A percentile compares a stretch with the other conserved stretches of the same genome.
These are phyloP conservation scores for Agrypnia vestita DNA, from an alignment of 1,140 invertebrate species.

Conservation along the genomic window DNA sequence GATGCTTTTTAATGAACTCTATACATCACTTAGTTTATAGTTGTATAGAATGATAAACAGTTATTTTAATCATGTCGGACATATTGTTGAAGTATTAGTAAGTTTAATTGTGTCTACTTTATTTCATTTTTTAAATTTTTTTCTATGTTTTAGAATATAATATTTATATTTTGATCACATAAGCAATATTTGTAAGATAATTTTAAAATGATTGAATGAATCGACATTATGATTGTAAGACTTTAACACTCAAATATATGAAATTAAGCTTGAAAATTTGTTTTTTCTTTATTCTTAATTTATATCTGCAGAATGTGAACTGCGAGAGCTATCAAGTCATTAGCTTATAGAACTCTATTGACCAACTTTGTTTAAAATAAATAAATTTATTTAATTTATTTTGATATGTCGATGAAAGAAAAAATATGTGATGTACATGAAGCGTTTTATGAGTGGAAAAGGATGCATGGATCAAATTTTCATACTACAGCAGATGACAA, in stretches of 20 bases:
- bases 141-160: conserved; percentile 45
- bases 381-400: too few species aligned
- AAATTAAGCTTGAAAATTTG: conserved; percentile 37
- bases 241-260: conserved; percentile 40
- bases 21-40: not conserved
- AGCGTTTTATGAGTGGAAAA: too few species aligned
- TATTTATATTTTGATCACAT: conserved; percentile 45
- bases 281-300: conserved; percentile 7
- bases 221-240: conserved; percentile 33
- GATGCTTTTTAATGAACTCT: conserved; percentile 6
- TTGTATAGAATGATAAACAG: conserved; percentile 20
- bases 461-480: too few species aligned
- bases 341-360: too few species aligned
- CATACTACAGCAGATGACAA: too few species aligned
- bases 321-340: too few species aligned
- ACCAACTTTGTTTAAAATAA: too few species aligned
- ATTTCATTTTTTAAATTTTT: conserved; percentile 40
- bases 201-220: conserved; percentile 33
- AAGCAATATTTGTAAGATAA: conserved; percentile 42
- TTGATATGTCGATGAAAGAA: too few species aligned
- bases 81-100: conserved; percentile 41
- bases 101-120: conserved; percentile 36
- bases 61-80: conserved; percentile 27
- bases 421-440: too few species aligned
- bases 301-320: too few species aligned